phyloP scores from a whole-genome alignment of 2,797 vertebrate species.

The Falco biarmicus region DNA sequence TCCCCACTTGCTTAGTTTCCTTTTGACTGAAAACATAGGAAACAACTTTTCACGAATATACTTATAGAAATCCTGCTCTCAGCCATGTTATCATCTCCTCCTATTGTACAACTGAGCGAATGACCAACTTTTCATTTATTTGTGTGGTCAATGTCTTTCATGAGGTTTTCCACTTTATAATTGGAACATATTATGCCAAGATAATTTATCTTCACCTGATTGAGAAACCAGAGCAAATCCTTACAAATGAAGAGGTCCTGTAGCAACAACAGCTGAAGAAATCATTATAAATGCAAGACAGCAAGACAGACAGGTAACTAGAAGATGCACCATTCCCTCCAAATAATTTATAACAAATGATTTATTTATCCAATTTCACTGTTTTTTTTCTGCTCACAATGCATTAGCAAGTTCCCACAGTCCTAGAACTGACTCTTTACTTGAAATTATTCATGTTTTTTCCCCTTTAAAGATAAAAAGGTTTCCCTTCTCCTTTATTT shows the following conservation, averaged over 20 bases:
- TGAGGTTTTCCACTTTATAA: not conserved
- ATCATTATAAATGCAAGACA: constrained; percentile 51
- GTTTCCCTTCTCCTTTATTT: not conserved
- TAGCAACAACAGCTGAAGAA: constrained; percentile 27
- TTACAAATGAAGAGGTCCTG: not conserved
- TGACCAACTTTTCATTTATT: not conserved
- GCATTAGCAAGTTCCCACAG: not conserved
- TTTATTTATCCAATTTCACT: constrained; percentile 66
- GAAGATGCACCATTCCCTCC: constrained; percentile 27
- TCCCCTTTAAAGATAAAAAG: constrained; percentile 33
- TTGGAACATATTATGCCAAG: not conserved
- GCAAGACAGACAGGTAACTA: constrained; percentile 21
- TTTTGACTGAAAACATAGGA: not conserved
- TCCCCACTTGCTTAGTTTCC: not conserved
- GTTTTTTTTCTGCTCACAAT: constrained; percentile 6
- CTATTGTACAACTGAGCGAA: not conserved
- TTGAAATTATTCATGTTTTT: constrained; percentile 61
- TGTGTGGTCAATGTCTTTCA: not conserved
- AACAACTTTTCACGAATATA: not conserved
- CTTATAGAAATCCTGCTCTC: not conserved
- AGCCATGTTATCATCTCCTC: not conserved
- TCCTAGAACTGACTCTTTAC: constrained; percentile 17
- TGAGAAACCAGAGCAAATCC: constrained; percentile 30
- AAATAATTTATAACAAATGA: constrained; percentile 68
- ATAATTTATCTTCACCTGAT: not conserved